Evolutionary conservation across 2,888 invertebrate species (phyloP), one percentile per base, ranked within the genome.

Genomic region (Leptopilina drosophilae): DNA sequence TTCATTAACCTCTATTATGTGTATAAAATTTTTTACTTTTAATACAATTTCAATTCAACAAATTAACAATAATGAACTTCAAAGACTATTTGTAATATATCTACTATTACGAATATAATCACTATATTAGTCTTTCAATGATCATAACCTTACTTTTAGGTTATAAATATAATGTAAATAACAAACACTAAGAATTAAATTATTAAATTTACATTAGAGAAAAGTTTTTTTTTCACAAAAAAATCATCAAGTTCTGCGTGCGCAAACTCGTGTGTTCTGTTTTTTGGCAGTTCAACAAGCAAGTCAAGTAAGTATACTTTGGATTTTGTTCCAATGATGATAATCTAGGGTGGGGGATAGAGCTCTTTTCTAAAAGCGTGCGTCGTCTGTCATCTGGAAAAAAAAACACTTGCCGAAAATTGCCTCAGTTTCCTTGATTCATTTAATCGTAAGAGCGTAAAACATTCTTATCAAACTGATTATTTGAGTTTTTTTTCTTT

Each of bases 281-380:
- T 59, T 62, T 62, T 62, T 62, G 62, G 62, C 62, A 62, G 62
- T 62, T 62, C 62, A 62, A 20, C 62, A 20, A 20, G 62, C 62
- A 62, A 62, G 62, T 62, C 62, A 62, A 62, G 62, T 62, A 62
- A 14, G 81, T 49, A 49, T 49, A 49, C 49, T 49, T 49, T 12
- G 49, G 49, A 49, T 12, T 33, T 49, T 49, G 49, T 49, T 15
- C 62, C 15, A 9, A 20, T 62, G 20, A 20, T 62, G 56, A 69
- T 49, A 69, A 33, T 14, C 14, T 9, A 82, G 84, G 85, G 84
- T 83, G 82, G 86, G 86, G 85, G 85, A 12, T 9, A 84, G 82
- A 85, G 81, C 84, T 84, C 86, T 87, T 87, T 88, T 87, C 88
- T 87, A 88, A 88, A 88, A 88, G 85, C 84, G 88, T 88, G 87